These are phyloP conservation scores for Hylyphantes graminicola DNA, from an alignment of 1,140 invertebrate species.

Conservation along the genomic window DNA sequence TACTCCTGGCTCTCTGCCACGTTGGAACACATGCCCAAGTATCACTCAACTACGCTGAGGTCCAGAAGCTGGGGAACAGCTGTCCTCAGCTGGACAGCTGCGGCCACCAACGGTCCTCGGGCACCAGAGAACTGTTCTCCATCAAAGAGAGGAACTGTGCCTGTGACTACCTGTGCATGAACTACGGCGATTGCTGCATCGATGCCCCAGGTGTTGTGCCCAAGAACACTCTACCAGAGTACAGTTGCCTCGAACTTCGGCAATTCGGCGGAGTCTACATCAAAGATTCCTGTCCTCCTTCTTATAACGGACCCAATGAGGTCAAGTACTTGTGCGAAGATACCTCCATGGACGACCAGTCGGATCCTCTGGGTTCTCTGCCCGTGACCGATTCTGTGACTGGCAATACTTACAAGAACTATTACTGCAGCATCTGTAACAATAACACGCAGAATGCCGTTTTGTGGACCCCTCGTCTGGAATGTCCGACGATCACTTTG, in stretches of 20 bases:
- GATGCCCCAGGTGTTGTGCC: conserved; percentile 66
- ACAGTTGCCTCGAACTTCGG: conserved; percentile 67
- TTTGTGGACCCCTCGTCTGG: conserved; percentile 46
- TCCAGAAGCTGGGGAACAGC: conserved; percentile 37
- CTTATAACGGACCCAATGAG: conserved; percentile 66
- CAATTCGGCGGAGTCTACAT: conserved; percentile 70
- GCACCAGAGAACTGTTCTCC: neutral
- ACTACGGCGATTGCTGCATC: conserved; percentile 72
- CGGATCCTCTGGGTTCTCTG: conserved; percentile 68
- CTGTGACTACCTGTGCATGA: conserved; percentile 69
- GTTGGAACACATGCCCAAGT: neutral
- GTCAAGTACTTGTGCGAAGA: conserved; percentile 63
- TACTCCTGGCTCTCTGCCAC: neutral
- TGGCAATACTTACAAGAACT: conserved; percentile 72
- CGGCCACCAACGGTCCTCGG: neutral
- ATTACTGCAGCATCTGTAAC: conserved; percentile 73
- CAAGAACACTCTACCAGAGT: conserved; percentile 61
- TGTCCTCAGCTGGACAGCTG: conserved; percentile 47
- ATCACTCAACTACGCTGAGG: conserved; percentile 12
- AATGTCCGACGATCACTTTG: conserved; percentile 32
- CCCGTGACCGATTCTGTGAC: conserved; percentile 69
- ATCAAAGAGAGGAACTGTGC: conserved; percentile 69
- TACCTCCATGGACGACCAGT: neutral
- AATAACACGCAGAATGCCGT: conserved; percentile 63
- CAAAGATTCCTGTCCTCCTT: conserved; percentile 67